Percentiles rank a stretch among this genome's conserved stretches.
phyloP scores from a whole-genome alignment of 1,140 invertebrate genomes.

The Diachasma alloeum region DNA sequence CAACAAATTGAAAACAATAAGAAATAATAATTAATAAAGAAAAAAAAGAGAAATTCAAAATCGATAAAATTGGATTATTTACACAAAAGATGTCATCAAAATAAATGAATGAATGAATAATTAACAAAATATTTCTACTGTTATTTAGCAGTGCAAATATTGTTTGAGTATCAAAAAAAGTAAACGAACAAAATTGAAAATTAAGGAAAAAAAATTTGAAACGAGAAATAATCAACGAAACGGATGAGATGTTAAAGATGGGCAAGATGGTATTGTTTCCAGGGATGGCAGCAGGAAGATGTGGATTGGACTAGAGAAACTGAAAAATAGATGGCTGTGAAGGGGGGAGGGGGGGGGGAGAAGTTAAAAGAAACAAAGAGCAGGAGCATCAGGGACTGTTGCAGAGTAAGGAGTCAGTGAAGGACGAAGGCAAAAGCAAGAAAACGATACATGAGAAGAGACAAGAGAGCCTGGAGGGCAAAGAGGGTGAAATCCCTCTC shows the following conservation, averaged over 20 bases:
- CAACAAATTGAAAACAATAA: no score
- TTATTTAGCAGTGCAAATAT: no score
- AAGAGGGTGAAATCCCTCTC: neutral
- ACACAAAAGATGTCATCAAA: no score
- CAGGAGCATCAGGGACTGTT: neutral
- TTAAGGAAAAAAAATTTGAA: no score
- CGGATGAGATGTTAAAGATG: neutral
- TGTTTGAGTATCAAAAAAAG: no score
- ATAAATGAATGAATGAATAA: no score
- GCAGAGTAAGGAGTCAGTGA: constrained; percentile 12
- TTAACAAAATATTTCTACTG: no score
- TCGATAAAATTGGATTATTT: no score
- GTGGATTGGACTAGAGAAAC: constrained; percentile 7
- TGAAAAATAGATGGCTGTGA: neutral
- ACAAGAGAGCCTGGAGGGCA: neutral
- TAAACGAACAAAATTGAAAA: no score
- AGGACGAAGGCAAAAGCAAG: constrained; percentile 16
- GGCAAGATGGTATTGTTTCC: neutral
- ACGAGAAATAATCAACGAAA: neutral
- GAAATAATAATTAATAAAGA: no score
- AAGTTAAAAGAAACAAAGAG: neutral
- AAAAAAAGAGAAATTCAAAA: no score
- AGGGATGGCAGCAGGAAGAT: constrained; percentile 10
- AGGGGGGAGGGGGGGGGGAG: neutral
- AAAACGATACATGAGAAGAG: constrained; percentile 13